Base-by-base conservation (phyloP, 2,888 invertebrate species). In the Watsonalla cultraria region DNA sequence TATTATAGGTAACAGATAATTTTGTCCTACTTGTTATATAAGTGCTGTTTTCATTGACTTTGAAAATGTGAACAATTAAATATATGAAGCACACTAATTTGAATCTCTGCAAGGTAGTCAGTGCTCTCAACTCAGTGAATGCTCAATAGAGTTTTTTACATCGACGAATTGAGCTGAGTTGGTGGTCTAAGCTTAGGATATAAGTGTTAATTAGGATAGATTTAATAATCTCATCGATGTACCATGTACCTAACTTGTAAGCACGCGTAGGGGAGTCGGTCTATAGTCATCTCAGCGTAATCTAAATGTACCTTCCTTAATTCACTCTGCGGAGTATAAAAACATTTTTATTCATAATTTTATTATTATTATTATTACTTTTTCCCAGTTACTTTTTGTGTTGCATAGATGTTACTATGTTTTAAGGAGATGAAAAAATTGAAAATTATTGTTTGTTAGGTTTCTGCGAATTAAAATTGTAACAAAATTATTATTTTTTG, bases 321-420 rank as follows among this genome's bases (percentile, higher is more conserved):
- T 24, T 80, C 81, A 91, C 90, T 90, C 90, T 68, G 74, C 72
- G 90, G 91, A 91, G 91, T 90, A 90, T 91, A 91, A 91, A 24
- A 89, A 76, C 71, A 75, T 78, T 80, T 83, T 80, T 76, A 73
- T 80, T 78, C 72, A 72, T 79, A 78, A 79, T 82, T 84, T 85
- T 85, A 83, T 87, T 86, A 78, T 78, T 80, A 85, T 84, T 86
- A 80, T 78, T 80, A 78, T 73, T 81, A 78, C 79, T 76, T 82
- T 86, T 83, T 79, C 84, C 86, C 85, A 84, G 88, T 89, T 90
- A 87, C 76, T 85, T 86, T 90, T 91, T 91, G 90, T 91, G 90
- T 91, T 91, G 87, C 90, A 89, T 91, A 91, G 89, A 91, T 91
- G 91, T 91, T 91, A 91, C 90, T 91, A 91, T 90, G 91, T 91